phyloP scores from a whole-genome alignment of 2,113 vertebrate species.

The Odocoileus virginianus region DNA sequence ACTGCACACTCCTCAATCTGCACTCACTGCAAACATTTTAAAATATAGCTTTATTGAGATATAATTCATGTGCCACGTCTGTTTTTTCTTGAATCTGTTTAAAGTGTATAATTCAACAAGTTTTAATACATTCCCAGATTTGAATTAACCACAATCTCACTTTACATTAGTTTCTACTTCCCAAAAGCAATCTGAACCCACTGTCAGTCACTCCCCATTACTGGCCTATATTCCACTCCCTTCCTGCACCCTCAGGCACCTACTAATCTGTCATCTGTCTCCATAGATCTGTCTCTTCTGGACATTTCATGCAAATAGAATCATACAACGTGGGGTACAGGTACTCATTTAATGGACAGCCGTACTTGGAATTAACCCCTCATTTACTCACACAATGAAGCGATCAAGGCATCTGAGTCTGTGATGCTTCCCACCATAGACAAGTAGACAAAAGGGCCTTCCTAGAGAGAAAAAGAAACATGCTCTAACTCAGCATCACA shows the following conservation, averaged over 20 bases:
- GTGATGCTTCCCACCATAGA: conserved; percentile 84
- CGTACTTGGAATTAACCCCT: not conserved
- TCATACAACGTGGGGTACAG: not conserved
- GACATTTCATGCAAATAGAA: not conserved
- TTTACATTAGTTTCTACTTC: not conserved
- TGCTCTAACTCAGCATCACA: not conserved
- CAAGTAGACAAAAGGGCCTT: conserved; percentile 86
- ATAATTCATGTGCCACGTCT: not conserved
- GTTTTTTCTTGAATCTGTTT: not conserved
- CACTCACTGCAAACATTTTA: not conserved
- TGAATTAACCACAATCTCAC: not conserved
- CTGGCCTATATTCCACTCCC: no score
- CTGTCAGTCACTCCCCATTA: not conserved
- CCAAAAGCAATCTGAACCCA: not conserved
- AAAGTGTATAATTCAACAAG: not conserved
- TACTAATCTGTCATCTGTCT: not conserved
- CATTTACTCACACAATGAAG: conserved; percentile 86
- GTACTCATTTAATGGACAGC: not conserved
- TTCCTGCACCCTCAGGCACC: not conserved
- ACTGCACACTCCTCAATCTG: not conserved
- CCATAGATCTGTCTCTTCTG: not conserved
- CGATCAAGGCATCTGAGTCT: conserved; percentile 80
- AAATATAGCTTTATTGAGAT: not conserved
- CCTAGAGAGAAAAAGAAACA: conserved; percentile 71
- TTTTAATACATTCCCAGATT: not conserved